Base-by-base conservation (phyloP, 2,113 vertebrate genomes). In the Oreotragus oreotragus region DNA sequence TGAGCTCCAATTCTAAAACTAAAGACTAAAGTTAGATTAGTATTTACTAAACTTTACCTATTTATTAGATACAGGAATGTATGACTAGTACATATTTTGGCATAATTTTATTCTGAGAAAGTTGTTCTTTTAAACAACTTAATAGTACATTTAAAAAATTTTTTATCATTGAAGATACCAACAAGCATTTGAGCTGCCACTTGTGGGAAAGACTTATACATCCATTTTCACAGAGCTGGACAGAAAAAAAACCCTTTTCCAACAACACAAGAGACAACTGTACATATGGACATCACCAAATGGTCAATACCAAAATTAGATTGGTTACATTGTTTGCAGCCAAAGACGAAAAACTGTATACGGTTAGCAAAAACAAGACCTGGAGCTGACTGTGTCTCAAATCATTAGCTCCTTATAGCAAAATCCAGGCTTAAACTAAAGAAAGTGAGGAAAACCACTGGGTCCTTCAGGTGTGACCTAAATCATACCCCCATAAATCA, bases 51-150 rank as follows among this genome's bases (percentile, higher is more conserved):
- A 81, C 62, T 77, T 39, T 87, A 90, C 57, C 33, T 84, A 8
- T 86, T 93, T 97, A 27, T 81, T 93, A 96, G 28, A 84, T 70
- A 70, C 27, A 47, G 73, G 6, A 60, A 76, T 66, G 4, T 90
- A 19, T 92, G 28, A 8, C 80, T 95, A 88, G 9, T 80, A 64
- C 9, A 21, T 76, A 39, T 87, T 95, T 90, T 94, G 57, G 23
- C 73, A 62, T 60, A 66, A 93, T 73, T 92, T 97, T 95, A 91
- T 93, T 96, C 89, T 95, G 84, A 97, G 80, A 94, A 93, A 85
- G 62, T 79, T 94, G 25, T 73, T 80, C 33, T 55, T 83, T 83
- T 55, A 81, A 53, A 81, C 49, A 53, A 80, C 45, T 77, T 90
- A 88, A 81, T 27, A 97, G 33, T 23, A 33, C 7, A 84, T 89